A percentile compares a stretch with the other conserved stretches of the same genome.
These are phyloP conservation scores for Iphiclides podalirius DNA, from an alignment of 2,888 invertebrate species.

Conservation along the genomic window DNA sequence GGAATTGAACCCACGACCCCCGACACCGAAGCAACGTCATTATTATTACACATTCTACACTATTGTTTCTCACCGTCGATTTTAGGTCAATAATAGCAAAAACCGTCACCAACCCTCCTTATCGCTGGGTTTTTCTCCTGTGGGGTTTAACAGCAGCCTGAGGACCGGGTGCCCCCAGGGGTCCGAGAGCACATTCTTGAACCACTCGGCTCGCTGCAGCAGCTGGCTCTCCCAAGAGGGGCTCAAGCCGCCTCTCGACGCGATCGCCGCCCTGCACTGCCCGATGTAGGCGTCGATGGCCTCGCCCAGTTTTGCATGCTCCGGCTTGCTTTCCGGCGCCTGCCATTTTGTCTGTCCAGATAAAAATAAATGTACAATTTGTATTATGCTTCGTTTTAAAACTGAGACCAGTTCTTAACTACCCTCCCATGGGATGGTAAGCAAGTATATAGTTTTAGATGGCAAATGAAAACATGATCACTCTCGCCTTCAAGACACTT, in stretches of 20 bases:
- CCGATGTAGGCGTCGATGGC: constrained; percentile 56
- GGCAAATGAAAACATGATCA: too few species aligned
- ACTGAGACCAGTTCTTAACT: too few species aligned
- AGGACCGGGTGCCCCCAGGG: constrained; percentile 80
- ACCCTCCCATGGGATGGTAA: too few species aligned
- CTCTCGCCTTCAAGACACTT: too few species aligned
- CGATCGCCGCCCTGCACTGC: constrained; percentile 52
- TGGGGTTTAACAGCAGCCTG: constrained; percentile 75
- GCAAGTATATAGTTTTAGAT: too few species aligned
- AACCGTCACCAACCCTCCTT: constrained; percentile 41
- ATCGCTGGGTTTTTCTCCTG: constrained; percentile 66
- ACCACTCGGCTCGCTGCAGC: constrained; percentile 80
- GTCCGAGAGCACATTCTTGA: constrained; percentile 66
- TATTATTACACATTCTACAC: too few species aligned
- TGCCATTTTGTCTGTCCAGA: constrained; percentile 72
- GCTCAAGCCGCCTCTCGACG: constrained; percentile 51
- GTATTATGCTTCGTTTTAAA: too few species aligned
- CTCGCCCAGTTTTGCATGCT: constrained; percentile 46
- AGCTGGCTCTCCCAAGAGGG: constrained; percentile 58
- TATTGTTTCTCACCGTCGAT: too few species aligned
- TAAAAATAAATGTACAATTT: too few species aligned
- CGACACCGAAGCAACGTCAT: too few species aligned
- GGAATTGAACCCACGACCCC: too few species aligned
- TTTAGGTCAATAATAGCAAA: neutral
- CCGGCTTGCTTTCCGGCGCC: constrained; percentile 48